phyloP scores from a whole-genome alignment of 2,797 vertebrate genomes.

The Melanotaenia pygmaea region DNA sequence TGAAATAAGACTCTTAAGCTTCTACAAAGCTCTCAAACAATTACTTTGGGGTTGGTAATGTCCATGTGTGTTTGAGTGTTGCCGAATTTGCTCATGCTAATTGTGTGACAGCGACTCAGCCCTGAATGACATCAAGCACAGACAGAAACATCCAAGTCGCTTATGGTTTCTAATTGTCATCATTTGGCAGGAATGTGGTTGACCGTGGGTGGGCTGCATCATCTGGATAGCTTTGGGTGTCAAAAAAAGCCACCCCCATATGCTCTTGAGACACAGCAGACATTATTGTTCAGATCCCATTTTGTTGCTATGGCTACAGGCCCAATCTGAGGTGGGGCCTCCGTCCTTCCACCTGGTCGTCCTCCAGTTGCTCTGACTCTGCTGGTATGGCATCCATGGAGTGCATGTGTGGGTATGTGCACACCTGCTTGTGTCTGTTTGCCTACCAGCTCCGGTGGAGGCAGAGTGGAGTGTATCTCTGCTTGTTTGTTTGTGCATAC shows the following conservation, averaged over 20 bases:
- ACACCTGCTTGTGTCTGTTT: slow-evolving; percentile 16
- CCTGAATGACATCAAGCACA: slow-evolving; percentile 29
- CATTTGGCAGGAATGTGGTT: slow-evolving; percentile 61
- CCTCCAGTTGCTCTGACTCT: slow-evolving; percentile 61
- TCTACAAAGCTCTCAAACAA: slow-evolving; percentile 30
- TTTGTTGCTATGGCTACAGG: slow-evolving; percentile 62
- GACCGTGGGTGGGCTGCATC: slow-evolving; percentile 66
- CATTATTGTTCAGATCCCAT: slow-evolving; percentile 53
- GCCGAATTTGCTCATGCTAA: slow-evolving; percentile 38
- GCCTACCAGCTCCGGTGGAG: slow-evolving; percentile 9
- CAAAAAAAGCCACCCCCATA: slow-evolving; percentile 48
- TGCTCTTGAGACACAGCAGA: slow-evolving; percentile 45
- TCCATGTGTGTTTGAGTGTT: slow-evolving; percentile 37
- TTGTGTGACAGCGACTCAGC: slow-evolving; percentile 29
- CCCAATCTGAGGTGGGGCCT: slow-evolving; percentile 69
- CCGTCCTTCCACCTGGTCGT: slow-evolving; percentile 66
- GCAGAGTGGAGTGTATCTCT: slow-evolving; percentile 24
- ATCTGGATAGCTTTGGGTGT: slow-evolving; percentile 63
- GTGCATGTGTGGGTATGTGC: slow-evolving; percentile 14
- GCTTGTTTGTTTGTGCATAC: slow-evolving; percentile 21
- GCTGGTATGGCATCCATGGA: slow-evolving; percentile 49
- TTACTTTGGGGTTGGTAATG: slow-evolving; percentile 34
- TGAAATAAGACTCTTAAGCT: slow-evolving; percentile 18
- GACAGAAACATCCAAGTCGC: slow-evolving; percentile 43
- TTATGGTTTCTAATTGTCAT: slow-evolving; percentile 65